Evolutionary conservation across 2,113 vertebrate species (phyloP).

Genomic region (Psilopsiagon aymara): DNA sequence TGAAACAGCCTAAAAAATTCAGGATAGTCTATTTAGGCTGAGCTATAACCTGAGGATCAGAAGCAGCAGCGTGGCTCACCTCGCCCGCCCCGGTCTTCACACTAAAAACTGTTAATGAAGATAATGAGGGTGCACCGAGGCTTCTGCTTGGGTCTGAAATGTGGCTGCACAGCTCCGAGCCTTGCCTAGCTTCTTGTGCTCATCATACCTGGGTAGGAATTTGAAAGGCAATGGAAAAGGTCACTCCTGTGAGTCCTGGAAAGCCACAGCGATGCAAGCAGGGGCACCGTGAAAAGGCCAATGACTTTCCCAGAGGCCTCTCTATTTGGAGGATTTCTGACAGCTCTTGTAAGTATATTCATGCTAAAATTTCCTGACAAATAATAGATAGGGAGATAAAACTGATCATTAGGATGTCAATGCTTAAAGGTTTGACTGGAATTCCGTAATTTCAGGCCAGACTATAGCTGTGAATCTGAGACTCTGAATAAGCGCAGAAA

Average conservation of each 20-base stretch:
- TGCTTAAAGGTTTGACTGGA: constrained; percentile 47
- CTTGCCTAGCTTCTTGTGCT: constrained; percentile 28
- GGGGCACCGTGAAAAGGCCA: not conserved
- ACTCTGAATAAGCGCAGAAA: constrained; percentile 38
- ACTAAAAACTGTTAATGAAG: constrained; percentile 25
- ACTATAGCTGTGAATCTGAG: constrained; percentile 32
- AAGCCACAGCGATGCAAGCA: not conserved
- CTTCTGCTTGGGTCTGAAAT: not conserved
- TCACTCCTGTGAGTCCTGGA: not conserved
- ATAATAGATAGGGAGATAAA: constrained; percentile 34
- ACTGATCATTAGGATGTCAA: constrained; percentile 18
- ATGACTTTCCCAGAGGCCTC: not conserved
- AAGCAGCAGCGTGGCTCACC: constrained; percentile 31
- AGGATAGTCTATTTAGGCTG: constrained; percentile 46
- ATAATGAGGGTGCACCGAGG: not conserved
- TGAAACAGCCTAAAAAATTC: constrained; percentile 49
- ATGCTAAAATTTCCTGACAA: constrained; percentile 33
- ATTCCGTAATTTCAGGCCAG: constrained; percentile 39
- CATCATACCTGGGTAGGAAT: constrained; percentile 20
- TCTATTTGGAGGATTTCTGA: constrained; percentile 30
- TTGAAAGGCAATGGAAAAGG: constrained; percentile 41
- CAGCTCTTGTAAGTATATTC: constrained; percentile 35
- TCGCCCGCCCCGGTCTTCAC: not conserved
- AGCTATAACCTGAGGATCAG: constrained; percentile 45
- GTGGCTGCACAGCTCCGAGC: constrained; percentile 25